phyloP scores from a whole-genome alignment of 1,140 invertebrate genomes.

The Cyclina sinensis region DNA sequence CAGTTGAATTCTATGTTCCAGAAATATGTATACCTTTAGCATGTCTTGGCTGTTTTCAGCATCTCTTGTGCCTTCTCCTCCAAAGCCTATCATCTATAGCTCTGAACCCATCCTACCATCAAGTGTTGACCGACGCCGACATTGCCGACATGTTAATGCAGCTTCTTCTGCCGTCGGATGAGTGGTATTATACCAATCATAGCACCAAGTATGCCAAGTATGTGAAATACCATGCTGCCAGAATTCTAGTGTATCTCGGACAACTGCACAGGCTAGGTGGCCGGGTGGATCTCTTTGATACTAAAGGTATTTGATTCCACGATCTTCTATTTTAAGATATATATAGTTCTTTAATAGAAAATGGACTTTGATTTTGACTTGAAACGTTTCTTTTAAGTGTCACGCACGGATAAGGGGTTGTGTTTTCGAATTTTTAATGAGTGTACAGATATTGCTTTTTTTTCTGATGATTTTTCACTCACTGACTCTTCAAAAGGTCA shows the following conservation, averaged over 20 bases:
- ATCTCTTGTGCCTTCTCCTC: constrained; percentile 90
- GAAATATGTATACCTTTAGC: no score
- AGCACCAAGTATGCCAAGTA: constrained; percentile 91
- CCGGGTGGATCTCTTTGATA: constrained; percentile 88
- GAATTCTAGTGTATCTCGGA: constrained; percentile 90
- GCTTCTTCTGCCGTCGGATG: constrained; percentile 91
- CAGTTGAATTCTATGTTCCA: no score
- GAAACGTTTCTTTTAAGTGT: no score
- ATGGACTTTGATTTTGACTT: no score
- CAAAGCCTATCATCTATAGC: constrained; percentile 90
- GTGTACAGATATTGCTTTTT: no score
- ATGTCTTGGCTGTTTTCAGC: no score
- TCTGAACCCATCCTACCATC: constrained; percentile 89
- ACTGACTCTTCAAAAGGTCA: no score
- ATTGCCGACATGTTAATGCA: constrained; percentile 90
- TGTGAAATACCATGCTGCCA: constrained; percentile 91
- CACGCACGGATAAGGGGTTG: no score
- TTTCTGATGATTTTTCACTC: no score
- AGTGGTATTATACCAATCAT: constrained; percentile 93
- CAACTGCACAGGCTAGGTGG: constrained; percentile 88
- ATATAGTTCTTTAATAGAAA: no score
- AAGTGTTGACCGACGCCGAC: constrained; percentile 88
- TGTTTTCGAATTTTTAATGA: no score
- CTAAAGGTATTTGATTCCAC: constrained; percentile 81
- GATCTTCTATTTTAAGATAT: no score